Percentiles rank a stretch among this genome's conserved stretches.
phyloP scores from a whole-genome alignment of 2,113 vertebrate genomes.

The Oreochromis aureus region DNA sequence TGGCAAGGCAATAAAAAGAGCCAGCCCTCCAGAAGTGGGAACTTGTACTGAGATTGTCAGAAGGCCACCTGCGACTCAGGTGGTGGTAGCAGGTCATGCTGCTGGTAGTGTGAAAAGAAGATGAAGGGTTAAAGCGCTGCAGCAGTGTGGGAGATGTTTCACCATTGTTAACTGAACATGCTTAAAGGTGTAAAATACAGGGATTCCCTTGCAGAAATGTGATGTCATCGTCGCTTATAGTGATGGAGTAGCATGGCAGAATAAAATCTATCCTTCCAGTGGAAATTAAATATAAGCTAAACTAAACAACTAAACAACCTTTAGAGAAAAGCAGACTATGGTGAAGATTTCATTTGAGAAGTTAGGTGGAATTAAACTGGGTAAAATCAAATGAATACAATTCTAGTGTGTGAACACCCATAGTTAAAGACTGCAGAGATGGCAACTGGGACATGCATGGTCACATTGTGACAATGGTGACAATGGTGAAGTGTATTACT shows the following conservation, averaged over 20 bases:
- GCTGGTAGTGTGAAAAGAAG: not conserved
- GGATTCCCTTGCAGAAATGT: not conserved
- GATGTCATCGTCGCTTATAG: not conserved
- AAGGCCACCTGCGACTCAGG: slow-evolving; percentile 22
- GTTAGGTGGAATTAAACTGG: not conserved
- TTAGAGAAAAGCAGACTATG: not conserved
- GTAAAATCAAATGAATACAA: not conserved
- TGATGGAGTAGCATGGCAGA: not conserved
- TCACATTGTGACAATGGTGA: not conserved
- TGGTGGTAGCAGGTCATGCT: not conserved
- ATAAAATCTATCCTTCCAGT: not conserved
- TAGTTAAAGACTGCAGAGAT: not conserved
- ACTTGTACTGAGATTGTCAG: slow-evolving; percentile 11
- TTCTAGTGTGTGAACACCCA: not conserved
- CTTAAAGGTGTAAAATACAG: not conserved
- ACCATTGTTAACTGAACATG: slow-evolving; percentile 10
- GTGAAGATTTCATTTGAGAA: not conserved
- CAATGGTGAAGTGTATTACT: not conserved
- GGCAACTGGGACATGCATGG: not conserved
- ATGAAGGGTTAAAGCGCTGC: not conserved
- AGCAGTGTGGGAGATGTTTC: not conserved
- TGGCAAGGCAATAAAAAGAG: slow-evolving; percentile 20
- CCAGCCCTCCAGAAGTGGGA: not conserved
- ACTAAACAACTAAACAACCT: not conserved
- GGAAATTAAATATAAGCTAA: not conserved